Base-by-base conservation (phyloP, 2,888 invertebrate genomes). In the Synergus itoensis region DNA sequence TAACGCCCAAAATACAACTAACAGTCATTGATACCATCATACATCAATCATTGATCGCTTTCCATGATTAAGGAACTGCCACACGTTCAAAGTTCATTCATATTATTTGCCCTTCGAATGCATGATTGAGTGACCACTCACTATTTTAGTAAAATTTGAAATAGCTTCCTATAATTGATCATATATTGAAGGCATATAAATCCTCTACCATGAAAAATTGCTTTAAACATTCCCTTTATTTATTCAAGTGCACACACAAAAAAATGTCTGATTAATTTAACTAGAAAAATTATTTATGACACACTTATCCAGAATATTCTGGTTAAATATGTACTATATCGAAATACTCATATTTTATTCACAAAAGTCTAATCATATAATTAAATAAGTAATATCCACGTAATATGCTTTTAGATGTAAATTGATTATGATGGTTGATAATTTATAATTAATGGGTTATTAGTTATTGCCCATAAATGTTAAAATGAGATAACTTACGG, bases 41-140 rank as follows among this genome's bases (percentile, higher is more conserved):
- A 12, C 53, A 73, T 73, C 53, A 73, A 53, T 73, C 73, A 53
- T 53, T 53, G 36, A 73, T 73, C 4, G 40, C 9, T 18, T 65
- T 41, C 40, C 40, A 40, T n/a, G 40, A 65, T 65, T 53, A 21
- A 65, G 0, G 36, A 48, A n/a, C 36, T 8, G 12, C 0, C 64
- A 41, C n/a, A 1, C 9, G 64, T 9, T 14, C 12, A 63, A 45
- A 69, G 3, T 67, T 18, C 43, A 18, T 43, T 9, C n/a, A 65
- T 16, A 43, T 48, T 48, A 16, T 11, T 48, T 4, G 16, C 4
- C 21, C 12, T 28, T 21, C 12, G n/a, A n/a, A 53, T 53, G n/a
- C 7, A 53, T n/a, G 53, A 53, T 53, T 53, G n/a, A n/a, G 53
- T n/a, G 53, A 53, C 16, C n/a, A 53, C 2, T 53, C 53, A 53